Evolutionary conservation across 2,797 vertebrate species (phyloP).

Genomic region (Mormyrus proboscirostris): DNA sequence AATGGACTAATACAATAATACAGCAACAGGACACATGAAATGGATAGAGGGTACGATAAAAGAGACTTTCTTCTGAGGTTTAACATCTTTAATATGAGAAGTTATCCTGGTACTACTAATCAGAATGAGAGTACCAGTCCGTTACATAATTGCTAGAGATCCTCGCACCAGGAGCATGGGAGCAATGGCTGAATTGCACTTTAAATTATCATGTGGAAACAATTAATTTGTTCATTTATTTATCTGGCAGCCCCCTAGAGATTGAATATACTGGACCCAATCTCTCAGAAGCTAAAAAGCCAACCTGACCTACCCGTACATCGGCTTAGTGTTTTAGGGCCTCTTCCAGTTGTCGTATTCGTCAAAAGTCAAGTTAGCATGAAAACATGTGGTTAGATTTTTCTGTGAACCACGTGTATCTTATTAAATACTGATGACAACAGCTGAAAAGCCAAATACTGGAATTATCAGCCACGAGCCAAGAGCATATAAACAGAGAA

Average conservation of each 20-base stretch:
- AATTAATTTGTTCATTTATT: not conserved
- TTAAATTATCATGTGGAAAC: not conserved
- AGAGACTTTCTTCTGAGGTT: not conserved
- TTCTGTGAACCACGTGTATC: not conserved
- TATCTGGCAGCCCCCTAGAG: not conserved
- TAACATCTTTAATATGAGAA: not conserved
- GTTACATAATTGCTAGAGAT: not conserved
- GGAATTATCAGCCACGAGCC: not conserved
- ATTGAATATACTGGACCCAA: not conserved
- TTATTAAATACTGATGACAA: conserved; percentile 17
- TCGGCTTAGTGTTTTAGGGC: not conserved
- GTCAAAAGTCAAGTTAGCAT: not conserved
- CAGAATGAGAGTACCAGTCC: not conserved
- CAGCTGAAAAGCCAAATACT: conserved; percentile 6
- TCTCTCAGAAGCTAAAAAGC: not conserved
- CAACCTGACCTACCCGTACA: not conserved
- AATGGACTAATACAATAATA: not conserved
- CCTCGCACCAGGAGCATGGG: not conserved
- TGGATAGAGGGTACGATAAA: not conserved
- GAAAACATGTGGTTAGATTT: not conserved
- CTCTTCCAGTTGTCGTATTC: not conserved
- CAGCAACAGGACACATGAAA: conserved; percentile 6
- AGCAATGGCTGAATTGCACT: conserved; percentile 2
- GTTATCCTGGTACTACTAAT: not conserved
- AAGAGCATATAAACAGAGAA: not conserved